Conservation (phyloP, 2,888 invertebrate genomes). For the Ptychoptera albimana region DNA sequence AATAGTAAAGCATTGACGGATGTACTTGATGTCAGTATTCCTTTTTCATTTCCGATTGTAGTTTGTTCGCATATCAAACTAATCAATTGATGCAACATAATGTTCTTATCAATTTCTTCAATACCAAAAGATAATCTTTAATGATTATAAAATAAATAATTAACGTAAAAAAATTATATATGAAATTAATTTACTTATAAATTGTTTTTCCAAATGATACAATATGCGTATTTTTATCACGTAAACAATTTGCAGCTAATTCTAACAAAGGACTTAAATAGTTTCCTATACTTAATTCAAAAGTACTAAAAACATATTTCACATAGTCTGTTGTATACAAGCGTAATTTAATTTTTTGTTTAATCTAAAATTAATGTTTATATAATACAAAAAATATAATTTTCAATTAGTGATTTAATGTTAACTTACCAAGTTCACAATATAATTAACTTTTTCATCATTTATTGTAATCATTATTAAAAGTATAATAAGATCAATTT, state of each 20-base stretch:
- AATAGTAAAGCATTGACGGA: slow-evolving; percentile 22
- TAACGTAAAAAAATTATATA: not conserved
- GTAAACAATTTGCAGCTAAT: slow-evolving; percentile 38
- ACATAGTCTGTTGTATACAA: slow-evolving; percentile 41
- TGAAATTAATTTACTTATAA: slow-evolving; percentile 32
- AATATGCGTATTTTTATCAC: slow-evolving; percentile 33
- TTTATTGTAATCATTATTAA: slow-evolving; percentile 45
- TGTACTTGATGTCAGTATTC: slow-evolving; percentile 15
- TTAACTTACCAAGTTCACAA: slow-evolving; percentile 44
- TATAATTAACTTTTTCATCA: slow-evolving; percentile 40
- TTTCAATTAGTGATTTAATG: slow-evolving; percentile 33
- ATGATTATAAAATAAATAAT: slow-evolving; percentile 1
- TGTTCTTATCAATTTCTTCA: slow-evolving; percentile 22
- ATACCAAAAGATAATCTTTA: slow-evolving; percentile 20
- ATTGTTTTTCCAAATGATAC: slow-evolving; percentile 41
- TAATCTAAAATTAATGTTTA: slow-evolving; percentile 16
- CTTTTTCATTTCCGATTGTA: not conserved
- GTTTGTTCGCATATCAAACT: slow-evolving; percentile 1
- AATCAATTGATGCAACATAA: slow-evolving; percentile 1
- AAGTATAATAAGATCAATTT: slow-evolving; percentile 50
- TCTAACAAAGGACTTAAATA: slow-evolving; percentile 38
- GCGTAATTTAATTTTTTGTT: slow-evolving; percentile 41
- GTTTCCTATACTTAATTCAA: slow-evolving; percentile 36
- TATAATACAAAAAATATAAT: not conserved
- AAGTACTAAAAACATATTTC: slow-evolving; percentile 38